Conservation (phyloP, 2,113 vertebrate genomes). For the Oryzias woworae region DNA sequence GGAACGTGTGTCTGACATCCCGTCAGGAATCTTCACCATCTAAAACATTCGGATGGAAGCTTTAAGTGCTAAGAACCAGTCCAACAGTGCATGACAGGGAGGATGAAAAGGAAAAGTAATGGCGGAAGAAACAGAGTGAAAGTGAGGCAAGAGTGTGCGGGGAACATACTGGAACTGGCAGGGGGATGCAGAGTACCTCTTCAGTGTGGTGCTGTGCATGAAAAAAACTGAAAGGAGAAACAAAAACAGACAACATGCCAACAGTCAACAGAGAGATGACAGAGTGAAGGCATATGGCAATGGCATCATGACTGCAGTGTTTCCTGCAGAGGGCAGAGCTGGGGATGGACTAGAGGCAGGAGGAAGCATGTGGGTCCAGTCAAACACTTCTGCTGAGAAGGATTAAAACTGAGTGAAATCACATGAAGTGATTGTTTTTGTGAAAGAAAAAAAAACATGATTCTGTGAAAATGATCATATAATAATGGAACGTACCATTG, state of each 20-base stretch:
- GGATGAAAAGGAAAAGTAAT: conserved; percentile 49
- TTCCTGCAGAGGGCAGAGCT: conserved; percentile 35
- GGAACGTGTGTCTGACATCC: conserved; percentile 10
- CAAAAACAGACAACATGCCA: conserved; percentile 79
- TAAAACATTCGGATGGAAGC: conserved; percentile 22
- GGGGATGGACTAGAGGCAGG: conserved; percentile 38
- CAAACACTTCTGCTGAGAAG: background rate
- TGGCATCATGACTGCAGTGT: conserved; percentile 57
- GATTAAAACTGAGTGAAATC: background rate
- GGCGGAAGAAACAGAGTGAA: conserved; percentile 65
- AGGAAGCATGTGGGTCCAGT: conserved; percentile 20
- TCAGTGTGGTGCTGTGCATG: conserved; percentile 75
- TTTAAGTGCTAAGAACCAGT: conserved; percentile 37
- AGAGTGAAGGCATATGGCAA: conserved; percentile 64
- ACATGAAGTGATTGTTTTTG: no score
- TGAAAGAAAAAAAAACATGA: no score
- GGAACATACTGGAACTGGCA: conserved; percentile 78
- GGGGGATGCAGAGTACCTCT: conserved; percentile 76
- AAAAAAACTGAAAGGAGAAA: conserved; percentile 81
- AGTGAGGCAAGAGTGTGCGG: conserved; percentile 71
- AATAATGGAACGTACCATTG: no score
- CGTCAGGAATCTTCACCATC: conserved; percentile 19
- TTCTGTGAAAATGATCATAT: no score
- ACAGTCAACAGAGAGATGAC: conserved; percentile 76
- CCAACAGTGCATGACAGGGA: conserved; percentile 38